Evolutionary conservation across 1,140 invertebrate genomes (phyloP), one percentile per base, ranked within the genome.

Genomic region (Atta colombica): DNA sequence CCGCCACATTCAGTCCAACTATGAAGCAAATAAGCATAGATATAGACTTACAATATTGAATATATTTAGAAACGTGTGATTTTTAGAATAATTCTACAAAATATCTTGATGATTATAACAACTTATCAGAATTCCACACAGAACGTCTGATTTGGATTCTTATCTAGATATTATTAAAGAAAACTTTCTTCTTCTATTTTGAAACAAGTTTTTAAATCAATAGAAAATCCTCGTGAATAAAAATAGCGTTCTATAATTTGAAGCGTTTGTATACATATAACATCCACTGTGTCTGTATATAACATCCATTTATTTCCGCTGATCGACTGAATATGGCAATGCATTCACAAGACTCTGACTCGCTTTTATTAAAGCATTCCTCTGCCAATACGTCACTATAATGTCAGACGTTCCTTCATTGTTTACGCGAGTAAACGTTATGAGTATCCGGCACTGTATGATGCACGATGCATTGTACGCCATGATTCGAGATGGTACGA

Each of bases 321-420:
- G 75, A 45, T 63, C 16, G 75, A 77, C 12, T 31, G 25, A 77
- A 63, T 14, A 45, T 45, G 6, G 31, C 28, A 8, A 16, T 25
- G 21, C 14, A 2, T 65, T 49, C 25, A 18, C 35, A 51, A 14
- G 16, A 18, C 75, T 86, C 53, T 5, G 16, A 25, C 63, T 78
- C 51, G 35, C 39, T 65, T 68, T 39, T 39, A 39, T 86, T 68
- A 71, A 51, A 55, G 74, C 72, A 85, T 68, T 85, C 45, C 49
- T 88, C 80, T 39, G 35, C n/a, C 66, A 65, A 80, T 88, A 80
- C 81, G 60, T 75, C 81, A 69, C 88, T 85, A 86, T 89, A 89
- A 88, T 69, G 81, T 74, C 88, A 58, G 61, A 72, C 51, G 45
- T n/a, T 60, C 39, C 80, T 68, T 82, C 72, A 88, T 89, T 88